Evolutionary conservation across 2,888 invertebrate genomes (phyloP).

Genomic region (Zhuqinia jingwanae): DNA sequence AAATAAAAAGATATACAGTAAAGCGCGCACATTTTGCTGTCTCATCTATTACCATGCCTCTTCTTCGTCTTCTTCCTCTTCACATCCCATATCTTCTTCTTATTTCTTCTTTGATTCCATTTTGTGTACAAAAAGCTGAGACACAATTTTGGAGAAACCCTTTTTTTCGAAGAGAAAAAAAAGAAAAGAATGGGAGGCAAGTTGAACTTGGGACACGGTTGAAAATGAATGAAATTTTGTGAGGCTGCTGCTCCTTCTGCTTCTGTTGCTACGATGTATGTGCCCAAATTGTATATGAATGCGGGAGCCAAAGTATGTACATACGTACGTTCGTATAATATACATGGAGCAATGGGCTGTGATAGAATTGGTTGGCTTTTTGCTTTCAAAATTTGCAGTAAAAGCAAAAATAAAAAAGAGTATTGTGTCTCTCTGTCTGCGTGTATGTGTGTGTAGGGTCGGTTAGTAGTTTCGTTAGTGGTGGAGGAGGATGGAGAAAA

Average conservation of each 20-base stretch:
- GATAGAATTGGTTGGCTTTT: conserved; percentile 1
- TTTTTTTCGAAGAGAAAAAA: neutral
- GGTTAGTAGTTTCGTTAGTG: neutral
- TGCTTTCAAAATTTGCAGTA: conserved; percentile 47
- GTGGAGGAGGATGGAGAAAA: conserved; percentile 8
- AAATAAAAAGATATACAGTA: too few species aligned
- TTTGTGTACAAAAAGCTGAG: conserved; percentile 13
- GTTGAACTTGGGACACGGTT: conserved; percentile 26
- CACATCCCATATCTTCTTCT: neutral
- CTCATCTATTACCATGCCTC: too few species aligned
- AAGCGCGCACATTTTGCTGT: too few species aligned
- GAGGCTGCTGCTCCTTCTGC: neutral
- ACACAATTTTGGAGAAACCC: neutral
- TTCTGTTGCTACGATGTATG: neutral
- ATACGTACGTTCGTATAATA: neutral
- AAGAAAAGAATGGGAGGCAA: neutral
- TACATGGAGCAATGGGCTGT: neutral
- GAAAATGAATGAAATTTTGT: conserved; percentile 40
- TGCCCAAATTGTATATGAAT: too few species aligned
- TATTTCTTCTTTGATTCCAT: conserved; percentile 1
- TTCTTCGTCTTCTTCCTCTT: neutral
- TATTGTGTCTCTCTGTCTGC: neutral
- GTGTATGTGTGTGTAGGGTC: conserved; percentile 5
- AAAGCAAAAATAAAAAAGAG: too few species aligned
- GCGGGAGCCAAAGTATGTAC: too few species aligned